Conservation (phyloP, 2,797 vertebrate species). For the Xenops minutus region DNA sequence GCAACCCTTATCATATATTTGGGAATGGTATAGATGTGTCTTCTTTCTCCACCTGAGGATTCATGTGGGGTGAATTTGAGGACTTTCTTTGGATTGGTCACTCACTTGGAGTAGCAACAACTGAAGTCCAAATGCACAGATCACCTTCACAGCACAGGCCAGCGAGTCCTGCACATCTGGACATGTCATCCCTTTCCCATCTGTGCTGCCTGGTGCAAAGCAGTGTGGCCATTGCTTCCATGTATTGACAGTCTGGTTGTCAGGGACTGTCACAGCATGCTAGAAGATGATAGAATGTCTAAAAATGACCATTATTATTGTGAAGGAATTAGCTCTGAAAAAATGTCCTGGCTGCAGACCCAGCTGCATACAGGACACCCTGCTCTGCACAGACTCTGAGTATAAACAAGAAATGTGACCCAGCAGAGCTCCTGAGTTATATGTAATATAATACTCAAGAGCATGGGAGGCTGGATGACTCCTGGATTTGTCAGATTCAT, state of each 20-base stretch:
- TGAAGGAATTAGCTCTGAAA: not conserved
- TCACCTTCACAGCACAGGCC: not conserved
- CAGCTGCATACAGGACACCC: not conserved
- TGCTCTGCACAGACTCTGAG: not conserved
- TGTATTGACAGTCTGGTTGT: rapidly evolving
- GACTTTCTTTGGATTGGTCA: not conserved
- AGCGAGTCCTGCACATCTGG: not conserved
- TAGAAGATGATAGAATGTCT: not conserved
- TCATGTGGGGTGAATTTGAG: not conserved
- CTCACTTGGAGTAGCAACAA: not conserved
- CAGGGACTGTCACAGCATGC: not conserved
- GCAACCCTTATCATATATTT: not conserved
- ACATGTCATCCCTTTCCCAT: not conserved
- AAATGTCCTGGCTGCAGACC: not conserved
- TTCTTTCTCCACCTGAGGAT: not conserved
- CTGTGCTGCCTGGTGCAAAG: not conserved
- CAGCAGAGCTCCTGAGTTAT: not conserved
- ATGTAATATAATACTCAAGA: rapidly evolving
- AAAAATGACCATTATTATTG: not conserved
- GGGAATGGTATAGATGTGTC: not conserved
- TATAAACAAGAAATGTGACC: not conserved
- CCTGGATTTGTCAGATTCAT: not conserved
- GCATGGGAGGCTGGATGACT: not conserved
- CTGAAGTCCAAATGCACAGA: not conserved
- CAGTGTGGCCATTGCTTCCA: not conserved